Evolutionary conservation across 2,888 invertebrate genomes (phyloP).

Genomic region (Drosophila bunnanda): DNA sequence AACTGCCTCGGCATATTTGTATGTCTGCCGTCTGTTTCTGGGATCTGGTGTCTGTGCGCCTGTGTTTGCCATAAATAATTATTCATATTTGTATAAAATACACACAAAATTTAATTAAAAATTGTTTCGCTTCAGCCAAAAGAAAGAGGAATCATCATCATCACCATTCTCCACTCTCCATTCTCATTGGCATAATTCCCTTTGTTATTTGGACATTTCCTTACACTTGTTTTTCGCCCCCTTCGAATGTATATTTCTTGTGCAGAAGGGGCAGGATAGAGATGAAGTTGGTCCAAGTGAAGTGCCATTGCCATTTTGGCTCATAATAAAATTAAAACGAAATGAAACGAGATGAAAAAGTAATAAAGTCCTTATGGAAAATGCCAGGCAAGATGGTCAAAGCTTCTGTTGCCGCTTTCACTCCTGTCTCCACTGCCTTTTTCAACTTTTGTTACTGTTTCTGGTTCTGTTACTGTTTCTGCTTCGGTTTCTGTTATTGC

Average conservation of each 20-base stretch:
- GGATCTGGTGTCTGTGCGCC: constrained; percentile 17
- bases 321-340: constrained; percentile 81
- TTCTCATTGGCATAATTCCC: constrained; percentile 43
- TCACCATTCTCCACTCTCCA: constrained; percentile 12
- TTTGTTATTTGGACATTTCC: constrained; percentile 37
- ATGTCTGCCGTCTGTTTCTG: constrained; percentile 28
- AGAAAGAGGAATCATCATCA: constrained; percentile 21
- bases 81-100: constrained; percentile 82
- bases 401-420: constrained; percentile 40
- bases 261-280: constrained; percentile 19
- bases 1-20: constrained; percentile 65
- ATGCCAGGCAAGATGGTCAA: constrained; percentile 55
- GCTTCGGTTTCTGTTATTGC: constrained; percentile 34
- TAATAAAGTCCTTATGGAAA: constrained; percentile 81
- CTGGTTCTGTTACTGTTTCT: constrained; percentile 27
- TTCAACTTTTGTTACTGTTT: constrained; percentile 6
- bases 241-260: constrained; percentile 13
- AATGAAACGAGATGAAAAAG: constrained; percentile 82
- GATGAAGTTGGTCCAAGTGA: constrained; percentile 46
- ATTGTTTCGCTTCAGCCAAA: constrained; percentile 60
- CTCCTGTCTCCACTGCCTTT: constrained; percentile 7
- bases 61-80: constrained; percentile 77
- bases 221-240: constrained; percentile 54
- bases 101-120: constrained; percentile 81
- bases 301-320: constrained; percentile 63